These are phyloP conservation scores for Pseudopipra pipra DNA, from an alignment of 2,113 vertebrate genomes.

Conservation along the genomic window DNA sequence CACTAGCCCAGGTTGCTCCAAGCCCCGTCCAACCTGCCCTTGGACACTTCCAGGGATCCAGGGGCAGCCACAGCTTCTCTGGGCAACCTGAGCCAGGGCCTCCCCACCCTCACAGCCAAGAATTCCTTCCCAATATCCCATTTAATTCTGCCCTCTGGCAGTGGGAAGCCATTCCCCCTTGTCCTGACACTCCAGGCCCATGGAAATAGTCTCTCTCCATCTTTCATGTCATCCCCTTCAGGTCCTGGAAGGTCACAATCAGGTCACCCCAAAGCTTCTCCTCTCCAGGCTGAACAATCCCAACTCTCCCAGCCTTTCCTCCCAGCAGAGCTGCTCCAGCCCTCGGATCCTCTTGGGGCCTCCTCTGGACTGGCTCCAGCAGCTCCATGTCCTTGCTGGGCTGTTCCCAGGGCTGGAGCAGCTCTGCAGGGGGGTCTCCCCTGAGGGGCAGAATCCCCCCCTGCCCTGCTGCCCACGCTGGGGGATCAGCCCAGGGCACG, in stretches of 20 bases:
- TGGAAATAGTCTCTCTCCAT: background rate
- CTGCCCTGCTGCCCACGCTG: background rate
- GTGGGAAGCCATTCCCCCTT: background rate
- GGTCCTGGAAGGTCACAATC: background rate
- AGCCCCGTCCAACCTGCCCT: background rate
- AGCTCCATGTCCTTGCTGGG: background rate
- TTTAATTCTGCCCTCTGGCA: background rate
- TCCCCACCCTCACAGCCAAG: background rate
- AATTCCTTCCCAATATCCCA: background rate
- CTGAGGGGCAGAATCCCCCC: background rate
- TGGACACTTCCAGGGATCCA: background rate
- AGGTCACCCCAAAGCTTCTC: no score
- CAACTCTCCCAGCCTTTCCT: background rate
- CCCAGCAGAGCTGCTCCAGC: background rate
- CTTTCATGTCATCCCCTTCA: rapidly evolving
- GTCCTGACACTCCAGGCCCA: background rate
- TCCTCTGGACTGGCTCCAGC: background rate
- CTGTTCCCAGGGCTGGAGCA: background rate
- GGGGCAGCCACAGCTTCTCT: background rate
- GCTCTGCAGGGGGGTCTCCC: background rate
- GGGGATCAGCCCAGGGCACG: background rate
- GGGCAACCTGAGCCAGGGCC: background rate
- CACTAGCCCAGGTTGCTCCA: background rate
- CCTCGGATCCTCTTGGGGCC: background rate
- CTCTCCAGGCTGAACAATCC: rapidly evolving